Evolutionary conservation across 2,113 vertebrate species (phyloP).

Genomic region (Shinisaurus crocodilurus): DNA sequence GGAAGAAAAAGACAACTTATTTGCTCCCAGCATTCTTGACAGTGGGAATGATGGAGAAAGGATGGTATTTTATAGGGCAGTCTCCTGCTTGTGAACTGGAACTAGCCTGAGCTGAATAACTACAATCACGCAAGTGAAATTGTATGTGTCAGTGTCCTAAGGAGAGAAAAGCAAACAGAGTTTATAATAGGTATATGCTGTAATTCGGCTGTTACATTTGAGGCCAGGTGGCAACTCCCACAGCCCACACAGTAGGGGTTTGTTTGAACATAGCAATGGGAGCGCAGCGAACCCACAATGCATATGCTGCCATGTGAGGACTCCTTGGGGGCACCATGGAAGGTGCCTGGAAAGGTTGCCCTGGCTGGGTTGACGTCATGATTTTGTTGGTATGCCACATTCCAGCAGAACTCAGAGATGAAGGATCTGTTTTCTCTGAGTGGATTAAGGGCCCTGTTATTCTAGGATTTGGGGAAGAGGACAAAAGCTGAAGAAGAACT

Average conservation of each 20-base stretch:
- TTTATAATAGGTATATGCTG: conserved; percentile 48
- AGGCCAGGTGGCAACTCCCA: conserved; percentile 14
- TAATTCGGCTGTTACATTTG: conserved; percentile 53
- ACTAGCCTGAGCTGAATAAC: conserved; percentile 42
- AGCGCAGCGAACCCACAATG: not conserved
- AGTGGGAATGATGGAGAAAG: conserved; percentile 53
- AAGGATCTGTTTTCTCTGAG: not conserved
- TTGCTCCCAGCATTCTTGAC: conserved; percentile 39
- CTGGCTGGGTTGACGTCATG: not conserved
- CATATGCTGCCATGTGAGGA: not conserved
- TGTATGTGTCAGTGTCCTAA: conserved; percentile 47
- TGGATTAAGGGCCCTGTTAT: not conserved
- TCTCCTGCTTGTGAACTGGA: conserved; percentile 41
- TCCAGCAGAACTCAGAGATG: not conserved
- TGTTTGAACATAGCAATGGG: not conserved
- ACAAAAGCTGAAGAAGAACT: not conserved
- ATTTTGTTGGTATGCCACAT: not conserved
- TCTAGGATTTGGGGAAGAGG: not conserved
- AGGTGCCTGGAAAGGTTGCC: not conserved
- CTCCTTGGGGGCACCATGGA: not conserved
- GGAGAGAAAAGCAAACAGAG: conserved; percentile 45
- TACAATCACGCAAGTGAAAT: conserved; percentile 59
- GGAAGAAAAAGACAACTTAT: conserved; percentile 46
- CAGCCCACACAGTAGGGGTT: not conserved
- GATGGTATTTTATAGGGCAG: conserved; percentile 54